Conservation (phyloP, 2,888 invertebrate genomes). For the Cheilosia pagana region DNA sequence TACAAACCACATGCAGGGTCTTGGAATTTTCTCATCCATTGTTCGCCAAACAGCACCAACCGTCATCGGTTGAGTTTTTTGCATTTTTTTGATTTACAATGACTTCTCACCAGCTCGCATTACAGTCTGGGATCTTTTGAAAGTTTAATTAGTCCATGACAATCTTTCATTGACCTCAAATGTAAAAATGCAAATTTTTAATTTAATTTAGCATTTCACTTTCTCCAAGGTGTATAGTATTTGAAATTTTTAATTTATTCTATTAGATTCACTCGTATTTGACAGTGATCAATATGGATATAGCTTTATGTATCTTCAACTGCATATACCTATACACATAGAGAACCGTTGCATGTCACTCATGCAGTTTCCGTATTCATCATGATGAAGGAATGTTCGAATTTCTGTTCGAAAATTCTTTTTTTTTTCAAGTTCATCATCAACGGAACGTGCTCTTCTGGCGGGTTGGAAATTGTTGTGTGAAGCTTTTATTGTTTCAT, state of each 20-base stretch:
- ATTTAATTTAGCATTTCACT: background rate
- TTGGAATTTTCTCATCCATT: background rate
- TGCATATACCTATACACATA: too few relatives aligned
- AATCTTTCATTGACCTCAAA: constrained; percentile 4
- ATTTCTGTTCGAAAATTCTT: constrained; percentile 1
- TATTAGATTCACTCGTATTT: background rate
- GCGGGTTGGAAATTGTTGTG: background rate
- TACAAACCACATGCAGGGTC: background rate
- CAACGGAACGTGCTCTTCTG: background rate
- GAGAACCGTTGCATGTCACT: background rate
- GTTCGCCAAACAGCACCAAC: background rate
- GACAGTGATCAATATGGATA: background rate
- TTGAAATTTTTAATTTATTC: background rate
- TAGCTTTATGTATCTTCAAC: background rate
- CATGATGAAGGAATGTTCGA: background rate
- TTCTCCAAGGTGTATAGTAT: background rate
- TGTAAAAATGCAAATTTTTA: background rate
- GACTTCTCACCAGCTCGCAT: background rate
- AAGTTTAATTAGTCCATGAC: background rate
- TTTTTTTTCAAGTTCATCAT: constrained; percentile 7
- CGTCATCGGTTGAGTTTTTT: background rate
- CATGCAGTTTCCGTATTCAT: background rate
- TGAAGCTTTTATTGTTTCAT: background rate
- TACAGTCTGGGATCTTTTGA: background rate
- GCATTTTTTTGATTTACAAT: constrained; percentile 5